Base-by-base conservation (phyloP, 1,140 invertebrate species). In the Brachionus rotundiformis region DNA sequence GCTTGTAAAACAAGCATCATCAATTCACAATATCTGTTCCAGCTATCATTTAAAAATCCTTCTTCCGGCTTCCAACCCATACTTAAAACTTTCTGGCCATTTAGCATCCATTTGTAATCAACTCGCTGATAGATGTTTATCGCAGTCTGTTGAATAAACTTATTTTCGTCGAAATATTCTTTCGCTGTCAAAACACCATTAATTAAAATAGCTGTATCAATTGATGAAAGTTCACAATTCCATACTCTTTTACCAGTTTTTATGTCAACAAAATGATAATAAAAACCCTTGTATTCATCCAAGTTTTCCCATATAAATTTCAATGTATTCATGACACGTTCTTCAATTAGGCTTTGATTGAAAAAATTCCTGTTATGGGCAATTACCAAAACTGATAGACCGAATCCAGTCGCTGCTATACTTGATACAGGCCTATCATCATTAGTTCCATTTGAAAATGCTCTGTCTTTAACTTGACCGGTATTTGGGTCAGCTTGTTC, bases 91-190 rank as follows among this genome's bases (percentile, higher is more conserved):
- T 63, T 29, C 1, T 63, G 59, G 7, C 59, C 59, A 63, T 63
- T 63, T 29, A 63, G 27, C 59, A 63, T 63, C 59, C 59, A 63
- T 63, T 63, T 29, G 29, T 63, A 63, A 63, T 63, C 59, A 10
- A 63, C 59, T 63, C 59, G 19, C 8, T 27, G 23, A 27, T 31
- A 31, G 27, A 63, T 63, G 27, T 23, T 13, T 6, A 13, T 25
- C 13, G 59, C 27, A 27, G 29, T 27, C 13, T 63, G 13, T 63
- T 63, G 19, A 23, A 63, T 27, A 63, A 27, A 29, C 10, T 63
- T 13, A 63, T 63, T 29, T 10, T 31, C 25, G 1, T 3, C 29
- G 7, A 63, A 68, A n/a, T 68, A 33, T 33, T 29, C 63, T 68
- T 68, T 68, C 3, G n/a, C 29, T 3, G n/a, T 31, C 8, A 39